Evolutionary conservation across 1,140 invertebrate species (phyloP), one percentile per base, ranked within the genome.

Genomic region (Pollicipes pollicipes): DNA sequence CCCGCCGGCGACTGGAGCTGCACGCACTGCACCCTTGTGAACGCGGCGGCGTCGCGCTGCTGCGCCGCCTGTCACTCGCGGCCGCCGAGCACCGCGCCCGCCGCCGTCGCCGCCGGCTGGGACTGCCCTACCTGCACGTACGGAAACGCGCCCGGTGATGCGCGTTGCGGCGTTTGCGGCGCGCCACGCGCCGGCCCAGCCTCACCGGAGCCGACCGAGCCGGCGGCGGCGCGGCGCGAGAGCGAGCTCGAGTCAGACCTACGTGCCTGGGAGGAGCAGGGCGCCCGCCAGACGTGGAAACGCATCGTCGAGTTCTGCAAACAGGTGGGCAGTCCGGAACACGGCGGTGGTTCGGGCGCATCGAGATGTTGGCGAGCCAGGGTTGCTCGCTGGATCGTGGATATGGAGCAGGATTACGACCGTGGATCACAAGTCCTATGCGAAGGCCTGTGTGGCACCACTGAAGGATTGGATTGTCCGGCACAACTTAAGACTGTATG

Each of bases 301-400:
- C 85, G 88, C 75, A 93, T 94, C 74, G 85, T 92, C 67, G 83
- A 87, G 67, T 92, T 89, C 78, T 93, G 91, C 79, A 86, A 85
- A 75, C 85, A 89, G 82, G 88, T 89, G 76, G 82, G 81, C 37
- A 13, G 37, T 45, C 37, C 10, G 37, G 10, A 24, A 24, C 24
- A 24, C 37, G 37, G 37, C 37, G 10, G 24, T 24, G 10, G n/a
- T n/a, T n/a, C n/a, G n/a, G n/a, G n/a, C n/a, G n/a, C n/a, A n/a
- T n/a, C n/a, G n/a, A n/a, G n/a, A n/a, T n/a, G n/a, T n/a, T n/a
- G n/a, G n/a, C n/a, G n/a, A n/a, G n/a, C n/a, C n/a, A n/a, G n/a
- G n/a, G n/a, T n/a, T n/a, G n/a, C n/a, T n/a, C n/a, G n/a, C n/a
- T n/a, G n/a, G n/a, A n/a, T n/a, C n/a, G n/a, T n/a, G n/a, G n/a